phyloP scores from a whole-genome alignment of 2,888 invertebrate genomes.

The Tachina fera region DNA sequence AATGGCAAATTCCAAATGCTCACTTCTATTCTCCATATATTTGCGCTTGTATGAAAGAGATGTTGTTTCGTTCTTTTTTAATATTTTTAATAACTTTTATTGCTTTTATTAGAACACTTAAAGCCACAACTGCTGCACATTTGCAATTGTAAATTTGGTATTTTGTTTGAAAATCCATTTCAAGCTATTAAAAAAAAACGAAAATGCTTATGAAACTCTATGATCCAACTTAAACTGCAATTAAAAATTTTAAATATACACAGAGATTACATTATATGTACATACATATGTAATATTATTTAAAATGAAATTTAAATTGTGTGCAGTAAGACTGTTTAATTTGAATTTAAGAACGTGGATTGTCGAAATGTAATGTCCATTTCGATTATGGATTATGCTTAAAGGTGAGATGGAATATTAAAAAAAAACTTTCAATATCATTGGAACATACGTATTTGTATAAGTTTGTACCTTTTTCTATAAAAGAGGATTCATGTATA shows the following conservation, averaged over 20 bases:
- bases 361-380: no score
- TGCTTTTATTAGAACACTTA: slow-evolving; percentile 32
- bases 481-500: no score
- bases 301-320: not conserved
- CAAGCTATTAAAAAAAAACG: not conserved
- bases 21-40: slow-evolving; percentile 1
- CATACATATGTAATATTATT: not conserved
- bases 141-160: not conserved
- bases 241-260: slow-evolving; percentile 50
- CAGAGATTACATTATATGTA: not conserved
- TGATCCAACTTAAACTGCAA: slow-evolving; percentile 50
- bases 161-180: slow-evolving; percentile 39
- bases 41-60: not conserved
- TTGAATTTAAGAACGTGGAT: not conserved
- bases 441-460: no score
- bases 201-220: slow-evolving; percentile 18
- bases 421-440: no score
- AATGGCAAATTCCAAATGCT: not conserved
- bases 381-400: no score
- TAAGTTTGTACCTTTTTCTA: no score
- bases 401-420: no score
- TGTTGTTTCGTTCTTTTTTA: not conserved
- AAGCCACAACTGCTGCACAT: slow-evolving; percentile 31
- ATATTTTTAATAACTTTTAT: slow-evolving; percentile 39
- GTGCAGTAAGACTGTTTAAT: not conserved